Evolutionary conservation across 2,797 vertebrate species (phyloP), one percentile per base, ranked within the genome.

Genomic region (Miichthys miiuy): DNA sequence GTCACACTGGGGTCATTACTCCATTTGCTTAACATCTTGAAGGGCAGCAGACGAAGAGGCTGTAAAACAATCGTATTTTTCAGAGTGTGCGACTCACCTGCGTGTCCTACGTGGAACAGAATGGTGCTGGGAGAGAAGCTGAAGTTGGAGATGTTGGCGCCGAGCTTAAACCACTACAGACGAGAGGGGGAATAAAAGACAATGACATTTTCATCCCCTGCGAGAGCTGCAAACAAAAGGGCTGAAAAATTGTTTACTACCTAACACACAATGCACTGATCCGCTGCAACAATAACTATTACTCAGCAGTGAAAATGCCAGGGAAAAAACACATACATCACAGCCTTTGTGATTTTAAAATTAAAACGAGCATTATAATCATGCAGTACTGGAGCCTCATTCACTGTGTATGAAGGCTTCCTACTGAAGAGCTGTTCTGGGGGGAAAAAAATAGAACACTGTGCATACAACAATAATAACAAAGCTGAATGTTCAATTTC

Each of bases 101-200:
- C 98, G 63, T 99, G 98, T 83, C 98, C 98, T 65, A 96, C 27
- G 50, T 99, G 98, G 91, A 99, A 99, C 85, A 99, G 92, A 85
- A 99, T 87, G 11, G 97, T 96, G 94, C 98, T 99, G 70, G 98
- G 98, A 90, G 98, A 95, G 92, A 98, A 96, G 93, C 94, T 98
- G 92, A 99, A 97, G 95, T 96, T 98, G 90, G 98, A 98, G 87
- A 99, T 93, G 90, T 99, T 99, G 90, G 97, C 98, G 68, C 98
- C 98, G 54, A 99, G 96, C 92, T 99, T 99, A 78, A 98, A 90
- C 98, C 98, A 99, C 98, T 99, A 93, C 62, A 88, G 79, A 79
- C 73, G 76, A 88, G 68, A 70, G 73, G 76, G 66, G 21, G 54
- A 77, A 82, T 77, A 56, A 81, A 85, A 87, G 75, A 90, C 67